Evolutionary conservation across 2,888 invertebrate species (phyloP), one percentile per base, ranked within the genome.

Genomic region (Drosophila putrida): DNA sequence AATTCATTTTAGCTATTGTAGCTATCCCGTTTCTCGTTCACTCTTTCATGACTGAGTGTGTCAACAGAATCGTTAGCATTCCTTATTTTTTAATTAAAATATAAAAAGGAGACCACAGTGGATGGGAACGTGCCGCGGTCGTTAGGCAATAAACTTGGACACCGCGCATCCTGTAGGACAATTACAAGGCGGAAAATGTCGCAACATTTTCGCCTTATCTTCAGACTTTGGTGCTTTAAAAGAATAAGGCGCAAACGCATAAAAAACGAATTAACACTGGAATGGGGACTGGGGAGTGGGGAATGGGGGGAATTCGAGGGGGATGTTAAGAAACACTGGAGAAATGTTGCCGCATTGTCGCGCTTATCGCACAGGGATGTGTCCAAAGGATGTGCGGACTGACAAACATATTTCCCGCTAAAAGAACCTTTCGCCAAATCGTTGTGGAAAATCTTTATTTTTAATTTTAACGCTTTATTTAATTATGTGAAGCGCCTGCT

Each of bases 131-230:
- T 84, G 80, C 71, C 80, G 83, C 88, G 89, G 91, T 90, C 90
- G 90, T 90, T 90, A 90, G 88, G 90, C 90, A 90, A 90, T 90
- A 90, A 90, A 91, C 81, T 86, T 87, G 83, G 75, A 82, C 89
- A 89, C 58, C 77, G 81, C 64, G 76, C 76, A 60, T 77, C 77
- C 75, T 73, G 79, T 53, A 80, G 76, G 76, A 78, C 80, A 76
- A 78, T 78, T 78, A 78, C 79, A 72, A 78, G 78, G 79, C 78
- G 75, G 80, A 86, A 89, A 89, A 88, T 83, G 89, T 85, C 80
- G 79, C 77, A 75, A 79, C 77, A 80, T 84, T 82, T 82, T 82
- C 71, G 78, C 70, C 83, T 87, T 87, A 84, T 83, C 78, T 71
- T 1, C 44, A 3, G 67, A 58, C 82, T 65, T 63, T 70, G 80